These are phyloP conservation scores for Venusia cambrica DNA, from an alignment of 2,888 invertebrate species.

Conservation along the genomic window DNA sequence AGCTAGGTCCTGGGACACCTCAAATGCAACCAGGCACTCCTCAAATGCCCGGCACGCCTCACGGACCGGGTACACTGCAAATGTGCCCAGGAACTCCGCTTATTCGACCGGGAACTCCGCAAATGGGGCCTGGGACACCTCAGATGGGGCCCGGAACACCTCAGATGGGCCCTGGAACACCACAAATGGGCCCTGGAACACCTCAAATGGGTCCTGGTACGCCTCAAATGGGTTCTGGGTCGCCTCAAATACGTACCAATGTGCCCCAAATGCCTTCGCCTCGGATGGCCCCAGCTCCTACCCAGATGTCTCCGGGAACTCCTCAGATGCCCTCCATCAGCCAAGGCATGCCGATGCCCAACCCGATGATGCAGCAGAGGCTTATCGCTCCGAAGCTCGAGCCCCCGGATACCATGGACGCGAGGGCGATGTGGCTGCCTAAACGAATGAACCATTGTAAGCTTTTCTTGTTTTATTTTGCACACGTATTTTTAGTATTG, in stretches of 20 bases:
- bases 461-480: conserved; percentile 58
- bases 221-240: conserved; percentile 52
- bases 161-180: conserved; percentile 38
- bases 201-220: conserved; percentile 49
- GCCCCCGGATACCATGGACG: conserved; percentile 81
- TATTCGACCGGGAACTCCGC: conserved; percentile 53
- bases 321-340: conserved; percentile 68
- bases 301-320: conserved; percentile 70
- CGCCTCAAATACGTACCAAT: conserved; percentile 54
- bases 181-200: conserved; percentile 45
- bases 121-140: conserved; percentile 56
- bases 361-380: conserved; percentile 66
- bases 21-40: conserved; percentile 39
- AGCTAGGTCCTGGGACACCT: conserved; percentile 54
- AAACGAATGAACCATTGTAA: conserved; percentile 85
- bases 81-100: no score
- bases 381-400: conserved; percentile 81
- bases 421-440: conserved; percentile 83
- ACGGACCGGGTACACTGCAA: conserved; percentile 49
- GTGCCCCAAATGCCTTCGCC: conserved; percentile 69
- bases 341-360: conserved; percentile 65
- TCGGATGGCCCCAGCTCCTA: conserved; percentile 65
- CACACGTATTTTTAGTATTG: conserved; percentile 20
- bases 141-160: conserved; percentile 43
- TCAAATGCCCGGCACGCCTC: no score